Percentiles rank a stretch among this genome's conserved stretches.
Evolutionary conservation across 2,888 invertebrate genomes (phyloP).

Genomic region (Lasioglossum morio): DNA sequence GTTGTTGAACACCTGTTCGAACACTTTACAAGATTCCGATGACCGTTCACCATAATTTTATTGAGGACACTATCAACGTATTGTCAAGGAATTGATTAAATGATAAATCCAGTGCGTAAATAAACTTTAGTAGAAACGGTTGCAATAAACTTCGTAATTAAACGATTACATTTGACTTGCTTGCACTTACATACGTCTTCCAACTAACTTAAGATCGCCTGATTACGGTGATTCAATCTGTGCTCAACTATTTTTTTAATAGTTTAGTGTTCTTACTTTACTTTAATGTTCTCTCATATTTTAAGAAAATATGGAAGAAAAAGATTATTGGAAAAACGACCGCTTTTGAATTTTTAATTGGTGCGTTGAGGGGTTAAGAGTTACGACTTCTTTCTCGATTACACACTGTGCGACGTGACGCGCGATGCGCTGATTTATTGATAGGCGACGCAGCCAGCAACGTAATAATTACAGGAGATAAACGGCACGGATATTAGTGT

Average conservation of each 20-base stretch:
- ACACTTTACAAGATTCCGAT: background rate
- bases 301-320: no score
- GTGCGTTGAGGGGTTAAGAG: no score
- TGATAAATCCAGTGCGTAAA: background rate
- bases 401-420: no score
- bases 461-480: conserved; percentile 48
- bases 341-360: no score
- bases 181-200: background rate
- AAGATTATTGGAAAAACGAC: no score
- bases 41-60: conserved; percentile 4
- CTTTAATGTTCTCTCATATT: no score
- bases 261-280: no score
- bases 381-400: no score
- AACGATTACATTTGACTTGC: background rate
- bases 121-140: background rate
- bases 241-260: no score
- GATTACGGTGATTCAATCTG: no score
- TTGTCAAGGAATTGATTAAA: background rate
- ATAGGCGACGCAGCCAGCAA: background rate
- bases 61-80: background rate
- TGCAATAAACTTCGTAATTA: background rate
- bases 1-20: background rate
- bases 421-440: background rate
- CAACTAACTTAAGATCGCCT: no score
- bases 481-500: conserved; percentile 46